Evolutionary conservation across 2,113 vertebrate species (phyloP), one percentile per base, ranked within the genome.

Genomic region (Pterocles burchelli): DNA sequence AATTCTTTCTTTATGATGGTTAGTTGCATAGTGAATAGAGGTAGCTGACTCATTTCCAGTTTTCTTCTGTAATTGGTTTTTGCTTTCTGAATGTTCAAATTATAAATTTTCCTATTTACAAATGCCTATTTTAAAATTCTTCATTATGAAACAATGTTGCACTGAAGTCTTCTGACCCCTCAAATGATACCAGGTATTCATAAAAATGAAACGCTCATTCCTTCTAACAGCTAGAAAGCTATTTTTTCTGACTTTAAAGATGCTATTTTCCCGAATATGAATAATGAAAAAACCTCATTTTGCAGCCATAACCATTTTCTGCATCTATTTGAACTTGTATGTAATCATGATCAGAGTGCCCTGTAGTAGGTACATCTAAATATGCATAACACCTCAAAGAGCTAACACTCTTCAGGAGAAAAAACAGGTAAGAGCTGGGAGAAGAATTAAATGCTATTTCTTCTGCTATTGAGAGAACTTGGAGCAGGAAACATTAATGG

Each of bases 1-100:
- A 79, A 48, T 62, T 31, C 31, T 80, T 94, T 92, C 63, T 95
- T 90, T 73, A 33, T 96, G 78, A 80, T 85, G 54, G 58, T 83
- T 54, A 70, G 54, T 73, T 90, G n/a, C 51, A 61, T 45, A 58
- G 58, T 66, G 79, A 86, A 49, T 88, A 74, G 63, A 80, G 41
- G 43, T 63, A 43, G 65, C 43, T 96, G 95, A 83, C 51, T 95
- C 43, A 92, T 92, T 94, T 73, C 46, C 17, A 62, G 9, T 79
- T 90, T 22, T 85, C 38, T 38, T 73, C 36, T 82, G 18, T 70
- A 65, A 78, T 24, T 2, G 2, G 5, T 2, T 80, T 76, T 92
- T 92, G 20, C 43, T 77, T 94, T 90, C 72, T 88, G 75, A 74
- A 73, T 62, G 71, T 81, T 93, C 52, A 63, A 75, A 70, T 80